Evolutionary conservation across 2,113 vertebrate species (phyloP), one percentile per base, ranked within the genome.

Genomic region (Syngnathoides biaculeatus): DNA sequence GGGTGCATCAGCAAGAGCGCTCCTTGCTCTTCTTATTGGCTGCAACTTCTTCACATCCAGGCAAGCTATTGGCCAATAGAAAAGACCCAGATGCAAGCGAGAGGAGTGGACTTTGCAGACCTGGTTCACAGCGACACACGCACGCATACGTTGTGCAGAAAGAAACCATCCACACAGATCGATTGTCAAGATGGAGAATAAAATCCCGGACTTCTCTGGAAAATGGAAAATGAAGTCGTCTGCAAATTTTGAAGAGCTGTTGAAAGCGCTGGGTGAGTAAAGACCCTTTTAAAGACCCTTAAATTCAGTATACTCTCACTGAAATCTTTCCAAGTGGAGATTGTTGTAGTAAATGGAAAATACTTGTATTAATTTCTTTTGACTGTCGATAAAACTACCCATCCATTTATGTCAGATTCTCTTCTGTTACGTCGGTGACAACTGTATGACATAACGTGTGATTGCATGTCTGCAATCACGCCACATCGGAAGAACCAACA

Each of bases 211-310:
- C 81, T 97, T 96, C 82, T 92, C 95, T 13, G 95, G 95, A 55
- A 93, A 89, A 78, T 97, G 95, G 95, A 95, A 90, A 79, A 97
- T 96, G 91, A 93, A 92, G 79, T 91, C 91, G n/a, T 96, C 94
- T 0, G 94, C 96, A 81, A 92, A 95, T 81, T 97, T 97, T 48
- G 95, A 96, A 85, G 95, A 96, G 63, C 92, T 97, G 50, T 83
- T 97, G 65, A 96, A 92, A 89, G 92, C 84, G 0, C 80, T 95
- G 62, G 93, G 94, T 97, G 83, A 93, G 94, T 81, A 9, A 38
- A 6, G 3, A 4, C 53, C 10, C 13, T 3, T 63, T 63, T 19
- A 63, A 30, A 39, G 27, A 35, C 30, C 30, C 30, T 20, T 38
- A 19, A 43, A 24, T 1, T 63, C 6, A 8, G 13, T 43, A 26